Evolutionary conservation across 2,888 invertebrate species (phyloP), one percentile per base, ranked within the genome.

Genomic region (Ennomos quercinarius): DNA sequence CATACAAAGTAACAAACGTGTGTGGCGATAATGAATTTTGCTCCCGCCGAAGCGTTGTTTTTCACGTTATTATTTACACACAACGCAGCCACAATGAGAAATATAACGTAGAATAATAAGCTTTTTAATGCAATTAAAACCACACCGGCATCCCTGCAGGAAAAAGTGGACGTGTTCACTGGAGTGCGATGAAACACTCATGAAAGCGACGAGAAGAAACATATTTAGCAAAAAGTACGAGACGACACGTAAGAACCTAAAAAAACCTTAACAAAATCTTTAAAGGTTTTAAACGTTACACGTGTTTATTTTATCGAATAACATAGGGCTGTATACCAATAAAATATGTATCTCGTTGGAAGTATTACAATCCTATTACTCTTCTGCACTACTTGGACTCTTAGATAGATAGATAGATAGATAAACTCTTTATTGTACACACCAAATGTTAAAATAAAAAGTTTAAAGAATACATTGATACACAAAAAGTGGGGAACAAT

Each of bases 91-190:
- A 69, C 70, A 65, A 71, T 70, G 70, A 57, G 65, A 68, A 74
- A 71, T 66, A 72, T 64, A 67, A 66, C 68, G 67, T 55, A 66
- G 67, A 70, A 72, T 74, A 77, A 78, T 78, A 77, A 74, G 74
- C 70, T 73, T 78, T 77, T 78, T 76, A 74, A 80, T 75, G 73
- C 73, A 80, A 80, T 81, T 81, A 80, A 72, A 73, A 10, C 65
- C 57, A 68, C 68, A 66, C 54, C 60, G 66, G 56, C 34, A 38
- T n/a, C 4, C 46, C 53, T 61, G 69, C 70, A 64, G 68, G 67
- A 72, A 69, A 70, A 68, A 66, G 63, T 48, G 60, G 63, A 42
- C 59, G 67, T 53, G 65, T 59, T 47, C 64, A 65, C 65, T 61
- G 57, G 65, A 58, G 64, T 63, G 63, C 39, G 48, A 58, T 41